These are phyloP conservation scores for Aphaenogaster ashmeadi DNA, from an alignment of 1,140 invertebrate species.

Conservation along the genomic window DNA sequence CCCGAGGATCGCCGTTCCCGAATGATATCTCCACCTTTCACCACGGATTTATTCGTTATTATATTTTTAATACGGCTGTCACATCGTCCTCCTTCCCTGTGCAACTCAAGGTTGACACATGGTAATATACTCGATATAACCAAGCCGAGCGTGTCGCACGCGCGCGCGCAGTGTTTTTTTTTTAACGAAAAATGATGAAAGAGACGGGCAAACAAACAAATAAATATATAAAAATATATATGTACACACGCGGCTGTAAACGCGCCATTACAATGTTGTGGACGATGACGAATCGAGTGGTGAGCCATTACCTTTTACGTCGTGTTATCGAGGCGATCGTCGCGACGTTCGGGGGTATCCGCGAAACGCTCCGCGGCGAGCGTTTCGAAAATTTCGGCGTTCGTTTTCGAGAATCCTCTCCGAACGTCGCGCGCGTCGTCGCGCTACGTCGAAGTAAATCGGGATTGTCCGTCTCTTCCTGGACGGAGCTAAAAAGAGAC, in stretches of 20 bases:
- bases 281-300: slow-evolving; percentile 21
- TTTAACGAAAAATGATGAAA: neutral
- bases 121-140: neutral
- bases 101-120: neutral
- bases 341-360: neutral
- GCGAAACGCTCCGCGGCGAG: neutral
- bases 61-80: neutral
- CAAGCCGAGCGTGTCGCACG: neutral
- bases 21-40: neutral
- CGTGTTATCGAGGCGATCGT: slow-evolving; percentile 24
- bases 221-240: neutral
- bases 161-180: neutral
- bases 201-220: neutral
- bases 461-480: neutral
- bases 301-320: slow-evolving; percentile 44
- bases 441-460: neutral
- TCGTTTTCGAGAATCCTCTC: neutral
- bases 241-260: neutral
- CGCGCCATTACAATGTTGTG: neutral
- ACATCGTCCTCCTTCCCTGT: neutral
- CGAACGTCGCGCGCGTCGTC: neutral
- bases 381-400: neutral
- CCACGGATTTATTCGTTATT: neutral
- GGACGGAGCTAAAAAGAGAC: slow-evolving; percentile 10
- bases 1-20: neutral